Conservation (phyloP, 2,888 invertebrate genomes). For the Folsomia manolachei region DNA sequence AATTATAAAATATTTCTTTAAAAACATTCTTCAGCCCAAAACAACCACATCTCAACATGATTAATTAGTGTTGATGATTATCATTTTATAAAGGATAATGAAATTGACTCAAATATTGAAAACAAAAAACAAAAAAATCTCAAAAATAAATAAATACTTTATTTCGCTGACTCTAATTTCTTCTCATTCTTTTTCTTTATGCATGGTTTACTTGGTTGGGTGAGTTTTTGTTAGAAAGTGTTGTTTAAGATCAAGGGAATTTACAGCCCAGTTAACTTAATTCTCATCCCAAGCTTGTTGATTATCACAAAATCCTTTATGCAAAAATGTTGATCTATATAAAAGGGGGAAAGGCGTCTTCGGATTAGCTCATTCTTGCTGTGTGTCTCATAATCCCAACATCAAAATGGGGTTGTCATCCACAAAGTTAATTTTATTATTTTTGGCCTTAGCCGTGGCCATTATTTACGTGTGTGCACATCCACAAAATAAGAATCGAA, state of each 20-base stretch:
- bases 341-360: too few species aligned
- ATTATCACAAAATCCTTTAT: too few species aligned
- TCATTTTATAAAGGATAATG: conserved; percentile 14
- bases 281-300: too few species aligned
- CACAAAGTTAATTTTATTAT: neutral
- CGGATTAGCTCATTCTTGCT: conserved; percentile 8
- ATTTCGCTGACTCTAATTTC: neutral
- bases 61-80: too few species aligned
- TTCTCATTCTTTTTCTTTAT: neutral
- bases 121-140: conserved; percentile 2
- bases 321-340: too few species aligned
- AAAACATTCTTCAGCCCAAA: neutral
- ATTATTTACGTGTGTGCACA: neutral
- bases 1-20: neutral
- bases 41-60: neutral
- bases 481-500: conserved; percentile 1
- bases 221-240: conserved; percentile 12
- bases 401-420: neutral
- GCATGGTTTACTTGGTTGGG: conserved; percentile 1
- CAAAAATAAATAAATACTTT: conserved; percentile 8
- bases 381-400: neutral
- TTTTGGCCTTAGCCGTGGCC: conserved; percentile 2
- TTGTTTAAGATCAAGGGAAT: conserved; percentile 20
- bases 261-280: conserved; percentile 18
- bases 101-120: neutral